A percentile compares a stretch with the other conserved stretches of the same genome.
Conservation (phyloP, 2,113 vertebrate genomes). For the Anhinga anhinga region DNA sequence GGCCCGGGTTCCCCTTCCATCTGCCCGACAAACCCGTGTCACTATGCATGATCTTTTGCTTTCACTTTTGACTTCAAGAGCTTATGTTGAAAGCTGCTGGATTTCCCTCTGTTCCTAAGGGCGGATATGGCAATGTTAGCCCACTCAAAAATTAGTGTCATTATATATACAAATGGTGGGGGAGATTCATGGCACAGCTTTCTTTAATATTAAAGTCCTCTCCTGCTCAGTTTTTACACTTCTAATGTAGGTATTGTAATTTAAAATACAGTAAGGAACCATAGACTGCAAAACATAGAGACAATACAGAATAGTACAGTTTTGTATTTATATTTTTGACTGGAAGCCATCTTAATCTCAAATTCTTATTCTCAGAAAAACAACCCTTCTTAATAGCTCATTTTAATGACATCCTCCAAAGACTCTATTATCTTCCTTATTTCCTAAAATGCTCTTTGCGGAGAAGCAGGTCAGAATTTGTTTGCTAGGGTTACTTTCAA, state of each 20-base stretch:
- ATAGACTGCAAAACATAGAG: not conserved
- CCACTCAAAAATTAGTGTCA: not conserved
- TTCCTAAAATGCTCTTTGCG: not conserved
- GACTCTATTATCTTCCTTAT: not conserved
- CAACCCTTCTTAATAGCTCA: not conserved
- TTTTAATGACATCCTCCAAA: not conserved
- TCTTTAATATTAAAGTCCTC: not conserved
- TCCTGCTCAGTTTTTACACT: not conserved
- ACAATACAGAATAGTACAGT: not conserved
- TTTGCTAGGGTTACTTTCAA: not conserved
- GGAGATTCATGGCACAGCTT: not conserved
- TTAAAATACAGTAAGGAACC: not conserved
- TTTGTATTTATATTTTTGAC: not conserved
- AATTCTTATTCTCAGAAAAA: not conserved
- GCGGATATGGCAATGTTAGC: not conserved
- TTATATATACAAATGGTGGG: not conserved
- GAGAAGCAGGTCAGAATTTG: not conserved
- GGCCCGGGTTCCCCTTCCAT: fast-evolving
- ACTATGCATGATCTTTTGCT: not conserved
- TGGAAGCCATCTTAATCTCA: not conserved
- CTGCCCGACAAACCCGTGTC: not conserved
- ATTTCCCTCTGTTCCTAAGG: not conserved
- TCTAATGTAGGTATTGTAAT: not conserved
- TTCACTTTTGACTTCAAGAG: not conserved
- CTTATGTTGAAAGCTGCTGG: not conserved